Percentiles rank a stretch among this genome's conserved stretches.
Conservation (phyloP, 2,888 invertebrate genomes). For the Aphidius colemani region DNA sequence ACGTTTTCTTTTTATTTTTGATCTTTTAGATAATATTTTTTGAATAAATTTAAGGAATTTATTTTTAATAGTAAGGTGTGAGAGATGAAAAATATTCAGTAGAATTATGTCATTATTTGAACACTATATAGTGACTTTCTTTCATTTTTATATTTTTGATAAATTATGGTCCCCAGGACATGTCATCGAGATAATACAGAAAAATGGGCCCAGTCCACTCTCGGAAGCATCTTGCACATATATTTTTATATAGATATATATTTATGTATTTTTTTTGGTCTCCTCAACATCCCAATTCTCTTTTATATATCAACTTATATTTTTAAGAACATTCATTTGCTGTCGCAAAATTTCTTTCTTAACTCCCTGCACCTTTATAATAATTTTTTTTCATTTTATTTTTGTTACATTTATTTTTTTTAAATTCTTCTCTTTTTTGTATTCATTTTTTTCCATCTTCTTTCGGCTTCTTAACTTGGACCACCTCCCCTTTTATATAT, state of each 20-base stretch:
- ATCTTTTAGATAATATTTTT: too few species aligned
- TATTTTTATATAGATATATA: slow-evolving; percentile 19
- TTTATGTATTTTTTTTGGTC: slow-evolving; percentile 11
- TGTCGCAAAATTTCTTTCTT: slow-evolving; percentile 14
- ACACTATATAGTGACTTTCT: slow-evolving; percentile 33
- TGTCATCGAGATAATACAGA: slow-evolving; percentile 53
- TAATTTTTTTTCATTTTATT: slow-evolving; percentile 16
- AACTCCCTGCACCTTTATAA: slow-evolving; percentile 15
- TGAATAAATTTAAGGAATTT: not conserved
- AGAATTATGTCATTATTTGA: slow-evolving; percentile 49
- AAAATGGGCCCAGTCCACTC: slow-evolving; percentile 46
- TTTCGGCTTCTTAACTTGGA: slow-evolving; percentile 15
- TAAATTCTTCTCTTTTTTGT: slow-evolving; percentile 17
- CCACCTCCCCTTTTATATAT: not conserved
- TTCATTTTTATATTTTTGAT: slow-evolving; percentile 28
- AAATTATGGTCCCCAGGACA: slow-evolving; percentile 47
- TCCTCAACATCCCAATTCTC: slow-evolving; percentile 1
- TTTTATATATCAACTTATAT: too few species aligned
- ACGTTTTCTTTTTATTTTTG: too few species aligned
- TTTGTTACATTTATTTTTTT: slow-evolving; percentile 14
- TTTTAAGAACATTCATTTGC: slow-evolving; percentile 1
- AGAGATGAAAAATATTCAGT: slow-evolving; percentile 15
- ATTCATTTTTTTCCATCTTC: slow-evolving; percentile 6
- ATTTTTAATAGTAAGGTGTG: slow-evolving; percentile 2
- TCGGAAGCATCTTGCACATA: slow-evolving; percentile 38